Conservation (phyloP, 2,113 vertebrate species). For the Sinocyclocheilus rhinocerous region DNA sequence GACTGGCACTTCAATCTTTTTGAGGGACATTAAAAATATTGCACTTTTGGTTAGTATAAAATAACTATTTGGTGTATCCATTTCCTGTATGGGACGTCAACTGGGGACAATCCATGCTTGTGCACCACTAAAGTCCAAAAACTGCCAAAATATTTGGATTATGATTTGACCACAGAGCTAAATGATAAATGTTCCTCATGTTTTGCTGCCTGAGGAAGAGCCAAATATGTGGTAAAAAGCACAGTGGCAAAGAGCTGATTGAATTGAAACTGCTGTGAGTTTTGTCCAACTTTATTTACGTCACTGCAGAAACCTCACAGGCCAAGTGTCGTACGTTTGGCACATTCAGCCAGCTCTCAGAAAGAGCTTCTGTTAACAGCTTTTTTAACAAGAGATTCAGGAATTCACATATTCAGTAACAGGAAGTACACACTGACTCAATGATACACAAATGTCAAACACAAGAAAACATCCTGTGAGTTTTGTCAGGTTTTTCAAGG, state of each 20-base stretch:
- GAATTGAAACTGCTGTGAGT: background rate
- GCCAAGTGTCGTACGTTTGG: background rate
- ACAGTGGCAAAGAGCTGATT: slow-evolving; percentile 42
- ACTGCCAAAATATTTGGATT: slow-evolving; percentile 71
- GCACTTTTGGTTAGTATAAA: background rate
- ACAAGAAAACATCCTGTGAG: background rate
- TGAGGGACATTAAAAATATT: background rate
- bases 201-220: slow-evolving; percentile 60
- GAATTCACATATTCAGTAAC: slow-evolving; percentile 9
- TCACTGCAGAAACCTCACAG: slow-evolving; percentile 56
- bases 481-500: background rate
- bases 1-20: background rate
- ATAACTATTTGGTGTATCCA: background rate
- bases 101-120: slow-evolving; percentile 13
- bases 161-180: slow-evolving; percentile 60
- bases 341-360: background rate
- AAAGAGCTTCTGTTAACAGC: background rate
- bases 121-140: slow-evolving; percentile 53
- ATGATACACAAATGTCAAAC: background rate
- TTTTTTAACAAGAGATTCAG: background rate
- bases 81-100: background rate
- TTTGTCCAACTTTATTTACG: slow-evolving; percentile 12
- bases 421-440: background rate
- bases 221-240: slow-evolving; percentile 8
- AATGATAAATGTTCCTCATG: slow-evolving; percentile 62